Conservation (phyloP, 2,113 vertebrate species). For the Dendrocopos noguchii region DNA sequence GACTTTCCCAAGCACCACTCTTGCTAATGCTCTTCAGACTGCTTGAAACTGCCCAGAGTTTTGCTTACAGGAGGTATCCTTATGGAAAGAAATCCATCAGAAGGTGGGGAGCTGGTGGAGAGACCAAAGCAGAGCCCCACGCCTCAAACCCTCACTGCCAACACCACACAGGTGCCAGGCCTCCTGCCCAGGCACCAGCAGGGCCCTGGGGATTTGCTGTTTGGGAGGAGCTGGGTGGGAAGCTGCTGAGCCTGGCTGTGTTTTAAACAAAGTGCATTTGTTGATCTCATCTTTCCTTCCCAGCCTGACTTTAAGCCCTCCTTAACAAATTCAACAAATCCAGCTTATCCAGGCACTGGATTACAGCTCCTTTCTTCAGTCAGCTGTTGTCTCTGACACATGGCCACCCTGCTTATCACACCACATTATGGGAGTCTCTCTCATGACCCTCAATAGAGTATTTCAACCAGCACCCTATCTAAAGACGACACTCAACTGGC, state of each 20-base stretch:
- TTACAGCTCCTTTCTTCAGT: neutral
- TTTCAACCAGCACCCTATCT: neutral
- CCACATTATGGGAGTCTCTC: neutral
- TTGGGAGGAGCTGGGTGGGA: neutral
- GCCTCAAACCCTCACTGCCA: neutral
- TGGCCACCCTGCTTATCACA: neutral
- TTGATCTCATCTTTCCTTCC: neutral
- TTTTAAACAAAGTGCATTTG: neutral
- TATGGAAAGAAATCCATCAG: neutral
- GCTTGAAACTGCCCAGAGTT: slow-evolving; percentile 42
- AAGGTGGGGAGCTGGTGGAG: neutral
- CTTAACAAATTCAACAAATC: neutral
- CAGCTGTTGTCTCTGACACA: neutral
- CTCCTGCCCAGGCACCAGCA: accelerated
- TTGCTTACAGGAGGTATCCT: slow-evolving; percentile 11
- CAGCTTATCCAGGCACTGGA: neutral
- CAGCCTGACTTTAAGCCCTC: neutral
- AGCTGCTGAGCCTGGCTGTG: neutral
- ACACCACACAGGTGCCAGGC: accelerated
- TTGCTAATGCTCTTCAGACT: slow-evolving; percentile 33
- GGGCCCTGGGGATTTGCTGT: too few species aligned
- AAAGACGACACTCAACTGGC: neutral
- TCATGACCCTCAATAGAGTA: neutral
- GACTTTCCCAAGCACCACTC: slow-evolving; percentile 10
- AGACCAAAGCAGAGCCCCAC: neutral